Evolutionary conservation across 2,797 vertebrate genomes (phyloP).

Genomic region (Anguilla anguilla): DNA sequence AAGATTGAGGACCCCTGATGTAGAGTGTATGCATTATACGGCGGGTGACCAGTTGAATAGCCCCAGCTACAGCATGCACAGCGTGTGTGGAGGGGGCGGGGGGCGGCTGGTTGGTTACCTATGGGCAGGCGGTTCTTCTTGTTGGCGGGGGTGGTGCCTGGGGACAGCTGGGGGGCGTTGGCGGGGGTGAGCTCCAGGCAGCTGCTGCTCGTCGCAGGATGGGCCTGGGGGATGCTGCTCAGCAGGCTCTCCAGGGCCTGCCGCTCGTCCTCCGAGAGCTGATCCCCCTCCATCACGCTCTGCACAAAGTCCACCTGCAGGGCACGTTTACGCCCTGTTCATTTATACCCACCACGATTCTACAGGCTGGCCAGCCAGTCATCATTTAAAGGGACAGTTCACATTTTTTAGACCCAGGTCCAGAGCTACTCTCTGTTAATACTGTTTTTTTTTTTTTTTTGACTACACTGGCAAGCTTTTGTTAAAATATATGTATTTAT

Average conservation of each 20-base stretch:
- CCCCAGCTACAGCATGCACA: no score
- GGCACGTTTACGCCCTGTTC: background rate
- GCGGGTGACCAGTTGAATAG: no score
- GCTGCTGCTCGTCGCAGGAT: conserved; percentile 89
- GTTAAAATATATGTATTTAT: no score
- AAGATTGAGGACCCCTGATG: no score
- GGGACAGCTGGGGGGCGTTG: conserved; percentile 79
- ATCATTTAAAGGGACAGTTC: background rate
- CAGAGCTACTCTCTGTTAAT: no score
- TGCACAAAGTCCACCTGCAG: conserved; percentile 90
- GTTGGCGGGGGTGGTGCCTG: conserved; percentile 93
- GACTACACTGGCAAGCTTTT: no score
- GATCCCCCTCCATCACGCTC: conserved; percentile 86
- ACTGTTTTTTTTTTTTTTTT: no score
- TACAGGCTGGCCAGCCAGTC: no score
- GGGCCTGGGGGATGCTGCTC: conserved; percentile 85
- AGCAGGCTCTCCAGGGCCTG: conserved; percentile 91
- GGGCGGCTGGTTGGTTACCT: conserved; percentile 71
- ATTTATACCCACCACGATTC: background rate
- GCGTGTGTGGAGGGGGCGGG: no score
- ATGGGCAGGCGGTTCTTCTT: conserved; percentile 93
- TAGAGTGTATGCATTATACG: no score
- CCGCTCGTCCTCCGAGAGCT: conserved; percentile 90
- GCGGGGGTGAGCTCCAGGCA: conserved; percentile 80
- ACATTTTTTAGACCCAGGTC: no score